Evolutionary conservation across 2,888 invertebrate genomes (phyloP).

Genomic region (Ornithoptera priamus): DNA sequence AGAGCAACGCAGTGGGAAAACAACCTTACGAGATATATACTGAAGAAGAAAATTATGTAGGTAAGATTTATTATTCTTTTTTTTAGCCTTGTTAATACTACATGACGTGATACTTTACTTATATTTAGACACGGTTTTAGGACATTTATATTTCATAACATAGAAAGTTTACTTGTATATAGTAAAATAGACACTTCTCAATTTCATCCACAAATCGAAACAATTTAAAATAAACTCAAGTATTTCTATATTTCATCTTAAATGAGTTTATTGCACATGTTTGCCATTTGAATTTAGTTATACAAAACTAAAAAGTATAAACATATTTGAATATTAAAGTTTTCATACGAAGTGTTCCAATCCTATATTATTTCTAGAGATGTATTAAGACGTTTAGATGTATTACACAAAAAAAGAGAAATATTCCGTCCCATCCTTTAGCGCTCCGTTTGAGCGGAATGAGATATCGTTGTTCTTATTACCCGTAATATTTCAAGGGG

Average conservation of each 20-base stretch:
- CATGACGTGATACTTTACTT: not conserved
- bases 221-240: too few relatives aligned
- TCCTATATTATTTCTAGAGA: not conserved
- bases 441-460: slow-evolving; percentile 20
- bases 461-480: slow-evolving; percentile 25
- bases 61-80: slow-evolving; percentile 39
- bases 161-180: too few relatives aligned
- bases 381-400: not conserved
- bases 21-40: slow-evolving; percentile 43
- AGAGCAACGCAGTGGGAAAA: slow-evolving; percentile 45
- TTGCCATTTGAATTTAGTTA: too few relatives aligned
- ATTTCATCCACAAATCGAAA: too few relatives aligned
- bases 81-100: not conserved
- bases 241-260: too few relatives aligned
- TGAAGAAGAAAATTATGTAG: slow-evolving; percentile 43
- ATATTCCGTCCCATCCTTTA: not conserved
- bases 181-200: too few relatives aligned
- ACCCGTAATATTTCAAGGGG: slow-evolving; percentile 24
- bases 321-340: not conserved
- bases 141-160: too few relatives aligned
- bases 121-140: too few relatives aligned
- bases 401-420: slow-evolving; percentile 7
- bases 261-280: too few relatives aligned
- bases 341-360: not conserved
- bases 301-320: not conserved